A percentile compares a stretch with the other conserved stretches of the same genome.
Evolutionary conservation across 2,888 invertebrate genomes (phyloP).

Genomic region (Lithophane socia): DNA sequence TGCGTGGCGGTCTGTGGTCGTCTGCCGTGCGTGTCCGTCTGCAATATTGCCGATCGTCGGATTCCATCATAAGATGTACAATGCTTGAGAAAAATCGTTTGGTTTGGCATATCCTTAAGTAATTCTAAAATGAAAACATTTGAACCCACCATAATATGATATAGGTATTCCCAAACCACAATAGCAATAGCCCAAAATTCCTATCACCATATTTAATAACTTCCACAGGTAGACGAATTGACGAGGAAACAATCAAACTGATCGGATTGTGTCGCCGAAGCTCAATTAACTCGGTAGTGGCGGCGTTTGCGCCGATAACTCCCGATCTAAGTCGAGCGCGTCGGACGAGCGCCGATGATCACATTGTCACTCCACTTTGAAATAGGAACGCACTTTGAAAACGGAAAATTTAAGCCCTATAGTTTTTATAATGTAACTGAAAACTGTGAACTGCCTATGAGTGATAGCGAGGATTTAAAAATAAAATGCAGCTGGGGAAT

Average conservation of each 20-base stretch:
- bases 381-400: slow-evolving; percentile 59
- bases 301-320: slow-evolving; percentile 57
- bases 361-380: slow-evolving; percentile 43
- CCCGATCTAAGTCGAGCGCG: slow-evolving; percentile 35
- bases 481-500: slow-evolving; percentile 4
- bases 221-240: slow-evolving; percentile 54
- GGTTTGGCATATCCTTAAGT: background rate
- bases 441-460: slow-evolving; percentile 19
- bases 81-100: background rate
- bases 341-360: slow-evolving; percentile 33
- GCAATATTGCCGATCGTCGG: no score
- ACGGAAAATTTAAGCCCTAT: slow-evolving; percentile 64
- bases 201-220: slow-evolving; percentile 41
- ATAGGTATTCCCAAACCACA: background rate
- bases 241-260: slow-evolving; percentile 68
- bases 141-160: background rate
- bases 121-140: background rate
- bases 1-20: no score
- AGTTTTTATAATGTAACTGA: slow-evolving; percentile 39
- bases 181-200: slow-evolving; percentile 45
- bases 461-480: slow-evolving; percentile 32
- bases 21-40: no score
- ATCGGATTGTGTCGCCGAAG: slow-evolving; percentile 67
- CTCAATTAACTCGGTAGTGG: slow-evolving; percentile 59
- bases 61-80: background rate